These are phyloP conservation scores for Hesperophylax magnus DNA, from an alignment of 1,140 invertebrate genomes.

Conservation along the genomic window DNA sequence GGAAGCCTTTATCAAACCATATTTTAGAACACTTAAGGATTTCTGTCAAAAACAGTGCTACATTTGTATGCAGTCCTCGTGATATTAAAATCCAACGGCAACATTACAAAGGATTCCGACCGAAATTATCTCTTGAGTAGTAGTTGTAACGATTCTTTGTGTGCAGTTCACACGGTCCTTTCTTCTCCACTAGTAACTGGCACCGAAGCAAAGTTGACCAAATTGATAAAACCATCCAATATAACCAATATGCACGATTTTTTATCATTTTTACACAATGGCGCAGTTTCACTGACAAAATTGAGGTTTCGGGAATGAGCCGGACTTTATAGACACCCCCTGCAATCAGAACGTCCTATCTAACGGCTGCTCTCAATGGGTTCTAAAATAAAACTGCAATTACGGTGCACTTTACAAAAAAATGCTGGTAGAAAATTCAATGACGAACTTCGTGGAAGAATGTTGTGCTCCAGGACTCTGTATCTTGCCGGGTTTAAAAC, in stretches of 20 bases:
- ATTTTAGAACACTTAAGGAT: too few relatives aligned
- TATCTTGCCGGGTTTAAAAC: too few relatives aligned
- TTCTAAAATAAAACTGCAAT: constrained; percentile 1
- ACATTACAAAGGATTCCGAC: constrained; percentile 19
- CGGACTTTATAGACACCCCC: neutral
- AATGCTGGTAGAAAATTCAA: too few relatives aligned
- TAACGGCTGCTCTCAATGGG: constrained; percentile 2
- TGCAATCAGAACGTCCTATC: neutral
- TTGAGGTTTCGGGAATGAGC: neutral
- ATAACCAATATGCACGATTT: neutral
- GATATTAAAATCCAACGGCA: constrained; percentile 7
- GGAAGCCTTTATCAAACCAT: neutral
- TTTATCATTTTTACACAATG: neutral
- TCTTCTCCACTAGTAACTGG: neutral
- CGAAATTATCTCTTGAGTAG: neutral
- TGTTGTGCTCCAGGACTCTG: too few relatives aligned
- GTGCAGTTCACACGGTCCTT: neutral
- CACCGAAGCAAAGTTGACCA: neutral
- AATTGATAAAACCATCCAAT: neutral
- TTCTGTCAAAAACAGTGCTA: neutral
- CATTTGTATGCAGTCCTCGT: constrained; percentile 17
- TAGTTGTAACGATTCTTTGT: constrained; percentile 1
- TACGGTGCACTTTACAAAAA: neutral
- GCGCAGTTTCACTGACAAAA: neutral
- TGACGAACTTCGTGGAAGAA: too few relatives aligned